These are phyloP conservation scores for Erythrocercus mccallii DNA, from an alignment of 2,113 vertebrate genomes.

Conservation along the genomic window DNA sequence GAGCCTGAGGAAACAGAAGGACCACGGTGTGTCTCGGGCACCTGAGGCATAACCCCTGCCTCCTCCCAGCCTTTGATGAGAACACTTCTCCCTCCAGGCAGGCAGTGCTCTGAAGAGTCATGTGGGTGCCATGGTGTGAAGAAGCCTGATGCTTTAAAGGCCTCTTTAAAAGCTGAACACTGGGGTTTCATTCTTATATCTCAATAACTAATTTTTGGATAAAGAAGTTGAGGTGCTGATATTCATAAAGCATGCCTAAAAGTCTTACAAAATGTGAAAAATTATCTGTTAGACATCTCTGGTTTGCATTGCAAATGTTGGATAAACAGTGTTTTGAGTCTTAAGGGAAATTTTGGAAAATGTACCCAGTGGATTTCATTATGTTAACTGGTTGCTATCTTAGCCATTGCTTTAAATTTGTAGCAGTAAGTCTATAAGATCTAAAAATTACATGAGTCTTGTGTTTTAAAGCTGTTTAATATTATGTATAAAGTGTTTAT, in stretches of 20 bases:
- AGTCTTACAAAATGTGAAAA: not conserved
- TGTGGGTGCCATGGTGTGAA: fast-evolving
- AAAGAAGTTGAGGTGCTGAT: not conserved
- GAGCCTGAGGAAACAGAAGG: not conserved
- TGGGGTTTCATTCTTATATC: not conserved
- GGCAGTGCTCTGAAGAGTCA: not conserved
- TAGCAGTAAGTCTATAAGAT: not conserved
- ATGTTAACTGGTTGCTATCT: not conserved
- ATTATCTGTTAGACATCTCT: not conserved
- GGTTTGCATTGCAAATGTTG: not conserved
- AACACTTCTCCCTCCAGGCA: not conserved
- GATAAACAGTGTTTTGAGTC: not conserved
- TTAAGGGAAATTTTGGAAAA: not conserved
- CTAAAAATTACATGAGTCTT: not conserved
- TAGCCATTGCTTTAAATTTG: not conserved
- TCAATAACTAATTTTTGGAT: not conserved
- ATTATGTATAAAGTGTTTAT: not conserved
- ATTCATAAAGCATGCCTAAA: not conserved
- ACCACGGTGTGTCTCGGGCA: not conserved
- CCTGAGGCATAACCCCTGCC: not conserved
- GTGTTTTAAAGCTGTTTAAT: not conserved
- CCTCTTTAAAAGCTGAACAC: not conserved
- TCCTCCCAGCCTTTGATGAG: not conserved
- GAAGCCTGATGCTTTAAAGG: not conserved
- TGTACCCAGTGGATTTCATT: not conserved